Conservation (phyloP, 2,797 vertebrate species). For the Silurus aristotelis region DNA sequence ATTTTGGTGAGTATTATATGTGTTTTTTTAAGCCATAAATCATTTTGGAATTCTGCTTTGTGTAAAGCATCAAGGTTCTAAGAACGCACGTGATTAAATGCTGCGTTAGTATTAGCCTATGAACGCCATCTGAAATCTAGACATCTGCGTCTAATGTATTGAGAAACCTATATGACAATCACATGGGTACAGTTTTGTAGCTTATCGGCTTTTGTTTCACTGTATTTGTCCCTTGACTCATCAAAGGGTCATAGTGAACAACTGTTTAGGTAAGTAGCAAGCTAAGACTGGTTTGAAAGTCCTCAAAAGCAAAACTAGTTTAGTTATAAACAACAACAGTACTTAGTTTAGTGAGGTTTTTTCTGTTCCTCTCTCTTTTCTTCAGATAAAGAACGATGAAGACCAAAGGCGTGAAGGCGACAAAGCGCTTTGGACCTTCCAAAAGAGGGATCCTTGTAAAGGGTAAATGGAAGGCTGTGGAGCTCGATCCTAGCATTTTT, state of each 20-base stretch:
- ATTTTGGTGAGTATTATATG: background rate
- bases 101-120: slow-evolving; percentile 10
- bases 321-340: background rate
- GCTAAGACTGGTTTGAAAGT: background rate
- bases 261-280: background rate
- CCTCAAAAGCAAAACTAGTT: background rate
- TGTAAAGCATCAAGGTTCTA: background rate
- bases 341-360: background rate
- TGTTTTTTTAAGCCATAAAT: background rate
- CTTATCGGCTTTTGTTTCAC: background rate
- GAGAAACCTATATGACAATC: background rate
- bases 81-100: background rate
- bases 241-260: background rate
- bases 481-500: slow-evolving; percentile 84
- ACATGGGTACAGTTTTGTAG: background rate
- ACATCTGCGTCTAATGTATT: too few species aligned
- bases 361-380: background rate
- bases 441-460: slow-evolving; percentile 78
- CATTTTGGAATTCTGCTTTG: background rate
- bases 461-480: slow-evolving; percentile 86
- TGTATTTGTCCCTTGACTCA: background rate
- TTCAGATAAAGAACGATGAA: slow-evolving; percentile 46
- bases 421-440: slow-evolving; percentile 34
- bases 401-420: slow-evolving; percentile 38
- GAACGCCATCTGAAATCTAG: too few species aligned